Percentiles rank a stretch among this genome's conserved stretches.
Conservation (phyloP, 2,797 vertebrate species). For the Helostoma temminkii region DNA sequence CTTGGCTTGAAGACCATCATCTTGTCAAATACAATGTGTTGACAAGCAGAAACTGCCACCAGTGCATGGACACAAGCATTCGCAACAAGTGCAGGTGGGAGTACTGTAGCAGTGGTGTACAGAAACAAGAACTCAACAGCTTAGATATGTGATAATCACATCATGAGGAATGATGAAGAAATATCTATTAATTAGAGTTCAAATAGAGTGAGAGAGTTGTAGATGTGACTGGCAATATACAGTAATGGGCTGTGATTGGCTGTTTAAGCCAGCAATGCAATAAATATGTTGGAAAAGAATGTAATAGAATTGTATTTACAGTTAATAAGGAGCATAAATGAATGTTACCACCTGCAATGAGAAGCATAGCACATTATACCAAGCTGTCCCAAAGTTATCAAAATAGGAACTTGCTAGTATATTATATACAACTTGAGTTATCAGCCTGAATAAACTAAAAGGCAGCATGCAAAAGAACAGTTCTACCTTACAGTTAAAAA, state of each 20-base stretch:
- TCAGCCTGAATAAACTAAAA: background rate
- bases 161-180: background rate
- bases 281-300: too few species aligned
- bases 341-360: background rate
- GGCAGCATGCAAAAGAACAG: background rate
- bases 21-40: constrained; percentile 6
- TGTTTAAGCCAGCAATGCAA: too few species aligned
- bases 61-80: constrained; percentile 13
- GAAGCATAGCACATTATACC: background rate
- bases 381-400: background rate
- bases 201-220: background rate
- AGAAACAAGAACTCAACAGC: background rate
- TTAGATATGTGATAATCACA: constrained; percentile 22
- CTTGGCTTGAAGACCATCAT: constrained; percentile 18
- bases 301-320: too few species aligned
- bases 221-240: too few species aligned
- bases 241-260: too few species aligned
- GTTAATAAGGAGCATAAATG: too few species aligned
- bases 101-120: constrained; percentile 1
- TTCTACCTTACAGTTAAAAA: constrained; percentile 13
- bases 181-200: too few species aligned
- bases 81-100: constrained; percentile 3
- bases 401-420: background rate
- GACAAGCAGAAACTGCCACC: constrained; percentile 35
- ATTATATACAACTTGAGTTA: background rate